These are phyloP conservation scores for Psilanteris sp. DNA, from an alignment of 1,140 invertebrate genomes.

Conservation along the genomic window DNA sequence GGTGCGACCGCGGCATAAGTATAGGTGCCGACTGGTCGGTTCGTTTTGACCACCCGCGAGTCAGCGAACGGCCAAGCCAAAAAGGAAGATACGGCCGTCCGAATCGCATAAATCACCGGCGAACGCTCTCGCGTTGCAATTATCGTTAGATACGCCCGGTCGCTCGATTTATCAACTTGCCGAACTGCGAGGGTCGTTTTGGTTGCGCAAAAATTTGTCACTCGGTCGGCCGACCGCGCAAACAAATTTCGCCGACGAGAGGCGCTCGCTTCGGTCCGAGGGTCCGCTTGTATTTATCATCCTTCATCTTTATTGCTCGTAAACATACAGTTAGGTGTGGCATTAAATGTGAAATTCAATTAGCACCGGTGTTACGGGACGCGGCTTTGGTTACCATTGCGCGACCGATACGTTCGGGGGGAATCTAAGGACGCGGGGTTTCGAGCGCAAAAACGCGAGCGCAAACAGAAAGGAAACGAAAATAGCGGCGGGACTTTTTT, in stretches of 20 bases:
- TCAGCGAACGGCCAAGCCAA: slow-evolving; percentile 44
- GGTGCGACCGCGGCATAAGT: slow-evolving; percentile 54
- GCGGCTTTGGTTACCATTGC: slow-evolving; percentile 24
- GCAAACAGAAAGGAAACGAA: too few relatives aligned
- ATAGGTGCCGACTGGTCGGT: slow-evolving; percentile 53
- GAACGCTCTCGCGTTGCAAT: slow-evolving; percentile 60
- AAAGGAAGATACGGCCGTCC: slow-evolving; percentile 50
- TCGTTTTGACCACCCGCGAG: slow-evolving; percentile 61
- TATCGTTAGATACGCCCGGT: slow-evolving; percentile 64
- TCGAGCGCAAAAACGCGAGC: too few relatives aligned
- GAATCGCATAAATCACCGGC: slow-evolving; percentile 62
- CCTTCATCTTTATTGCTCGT: slow-evolving; percentile 60
- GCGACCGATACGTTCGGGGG: slow-evolving; percentile 3
- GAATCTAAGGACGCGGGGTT: too few relatives aligned
- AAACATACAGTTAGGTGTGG: slow-evolving; percentile 39
- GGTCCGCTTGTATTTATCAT: slow-evolving; percentile 18
- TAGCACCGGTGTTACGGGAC: slow-evolving; percentile 37
- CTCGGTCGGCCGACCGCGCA: slow-evolving; percentile 6
- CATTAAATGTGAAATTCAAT: slow-evolving; percentile 59
- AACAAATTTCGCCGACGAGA: slow-evolving; percentile 21
- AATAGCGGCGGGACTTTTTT: too few relatives aligned
- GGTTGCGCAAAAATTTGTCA: slow-evolving; percentile 59
- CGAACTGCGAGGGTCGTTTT: slow-evolving; percentile 41
- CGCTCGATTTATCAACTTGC: slow-evolving; percentile 59
- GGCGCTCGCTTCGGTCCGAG: neutral